A percentile compares a stretch with the other conserved stretches of the same genome.
phyloP scores from a whole-genome alignment of 2,797 vertebrate genomes.

The Basileuterus tristriatus region DNA sequence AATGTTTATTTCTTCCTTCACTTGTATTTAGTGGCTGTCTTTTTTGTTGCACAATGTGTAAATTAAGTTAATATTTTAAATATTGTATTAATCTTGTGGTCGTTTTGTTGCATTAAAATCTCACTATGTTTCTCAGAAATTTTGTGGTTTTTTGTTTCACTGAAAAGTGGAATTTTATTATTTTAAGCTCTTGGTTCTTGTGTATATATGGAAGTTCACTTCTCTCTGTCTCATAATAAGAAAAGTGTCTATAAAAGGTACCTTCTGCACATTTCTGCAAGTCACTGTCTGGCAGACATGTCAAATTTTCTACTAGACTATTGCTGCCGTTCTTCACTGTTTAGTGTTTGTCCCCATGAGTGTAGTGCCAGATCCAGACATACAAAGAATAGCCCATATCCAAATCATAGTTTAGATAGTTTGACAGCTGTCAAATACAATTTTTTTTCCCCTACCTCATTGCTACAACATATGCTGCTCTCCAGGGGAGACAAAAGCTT shows the following conservation, averaged over 20 bases:
- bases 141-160: not conserved
- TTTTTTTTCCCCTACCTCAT: not conserved
- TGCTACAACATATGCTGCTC: not conserved
- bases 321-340: not conserved
- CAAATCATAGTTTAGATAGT: slow-evolving; percentile 34
- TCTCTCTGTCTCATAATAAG: not conserved
- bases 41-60: not conserved
- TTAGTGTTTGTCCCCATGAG: slow-evolving; percentile 20
- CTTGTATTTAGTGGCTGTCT: not conserved
- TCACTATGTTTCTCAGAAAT: not conserved
- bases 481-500: slow-evolving; percentile 25
- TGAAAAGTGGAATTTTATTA: not conserved
- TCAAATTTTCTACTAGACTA: not conserved
- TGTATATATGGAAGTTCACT: not conserved
- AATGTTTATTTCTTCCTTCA: not conserved
- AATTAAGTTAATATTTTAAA: not conserved
- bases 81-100: not conserved
- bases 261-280: not conserved
- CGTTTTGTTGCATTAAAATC: not conserved
- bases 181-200: not conserved
- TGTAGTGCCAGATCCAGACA: not conserved
- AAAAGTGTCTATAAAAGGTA: not conserved
- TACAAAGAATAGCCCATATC: not conserved
- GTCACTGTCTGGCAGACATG: not conserved
- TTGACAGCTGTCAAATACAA: slow-evolving; percentile 60